Conservation (phyloP, 2,113 vertebrate genomes). For the Seriola dumerili region DNA sequence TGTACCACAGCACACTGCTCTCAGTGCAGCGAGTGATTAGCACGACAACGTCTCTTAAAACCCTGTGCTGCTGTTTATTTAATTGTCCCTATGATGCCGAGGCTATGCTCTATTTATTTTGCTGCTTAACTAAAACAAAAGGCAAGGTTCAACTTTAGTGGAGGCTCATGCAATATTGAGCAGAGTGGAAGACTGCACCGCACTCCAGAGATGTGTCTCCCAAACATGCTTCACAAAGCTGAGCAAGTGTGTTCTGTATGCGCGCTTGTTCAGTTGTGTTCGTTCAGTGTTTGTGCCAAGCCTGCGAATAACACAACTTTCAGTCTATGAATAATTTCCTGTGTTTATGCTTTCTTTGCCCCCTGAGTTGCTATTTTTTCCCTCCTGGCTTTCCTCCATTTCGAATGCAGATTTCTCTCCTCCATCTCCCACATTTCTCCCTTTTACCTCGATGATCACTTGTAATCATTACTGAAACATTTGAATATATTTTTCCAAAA, state of each 20-base stretch:
- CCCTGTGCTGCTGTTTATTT: slow-evolving; percentile 80
- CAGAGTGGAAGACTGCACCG: slow-evolving; percentile 72
- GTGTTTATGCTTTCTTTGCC: slow-evolving; percentile 80
- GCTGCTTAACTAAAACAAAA: slow-evolving; percentile 82
- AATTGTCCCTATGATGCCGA: slow-evolving; percentile 83
- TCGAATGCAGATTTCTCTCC: slow-evolving; percentile 66
- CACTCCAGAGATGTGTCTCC: slow-evolving; percentile 74
- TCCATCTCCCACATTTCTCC: slow-evolving; percentile 59
- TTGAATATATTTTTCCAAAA: slow-evolving; percentile 41
- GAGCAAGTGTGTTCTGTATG: slow-evolving; percentile 54
- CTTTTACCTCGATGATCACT: slow-evolving; percentile 53
- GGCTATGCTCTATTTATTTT: slow-evolving; percentile 82
- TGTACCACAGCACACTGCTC: slow-evolving; percentile 62
- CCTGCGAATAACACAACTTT: slow-evolving; percentile 74
- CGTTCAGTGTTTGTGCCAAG: slow-evolving; percentile 70
- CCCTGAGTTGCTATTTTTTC: slow-evolving; percentile 74
- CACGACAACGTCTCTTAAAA: slow-evolving; percentile 70
- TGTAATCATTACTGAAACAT: slow-evolving; percentile 56
- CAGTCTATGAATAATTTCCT: slow-evolving; percentile 82
- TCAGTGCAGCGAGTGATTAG: slow-evolving; percentile 75
- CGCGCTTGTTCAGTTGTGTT: slow-evolving; percentile 59
- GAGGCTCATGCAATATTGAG: slow-evolving; percentile 85
- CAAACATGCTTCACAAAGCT: slow-evolving; percentile 63
- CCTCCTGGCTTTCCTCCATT: slow-evolving; percentile 69
- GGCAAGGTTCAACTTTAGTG: slow-evolving; percentile 79